phyloP scores from a whole-genome alignment of 2,888 invertebrate genomes.

The Leptura quadrifasciata region DNA sequence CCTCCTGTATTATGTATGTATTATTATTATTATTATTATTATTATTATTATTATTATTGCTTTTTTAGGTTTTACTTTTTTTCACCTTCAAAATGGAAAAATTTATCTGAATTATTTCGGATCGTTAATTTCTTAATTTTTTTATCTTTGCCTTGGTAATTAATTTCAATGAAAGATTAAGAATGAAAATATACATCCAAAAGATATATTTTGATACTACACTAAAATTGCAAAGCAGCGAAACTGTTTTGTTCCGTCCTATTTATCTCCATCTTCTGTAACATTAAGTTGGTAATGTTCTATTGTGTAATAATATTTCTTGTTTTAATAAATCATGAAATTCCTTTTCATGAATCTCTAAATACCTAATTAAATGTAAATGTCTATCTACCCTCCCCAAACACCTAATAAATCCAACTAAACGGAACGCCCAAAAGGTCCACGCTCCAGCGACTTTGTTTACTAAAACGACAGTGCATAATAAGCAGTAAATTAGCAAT shows the following conservation, averaged over 20 bases:
- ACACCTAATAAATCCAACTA: constrained; percentile 12
- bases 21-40: too few relatives aligned
- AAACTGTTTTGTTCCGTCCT: background rate
- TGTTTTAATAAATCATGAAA: background rate
- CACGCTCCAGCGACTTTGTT: constrained; percentile 27
- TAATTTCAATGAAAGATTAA: background rate
- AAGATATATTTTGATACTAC: background rate
- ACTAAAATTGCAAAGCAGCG: background rate
- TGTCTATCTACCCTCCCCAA: constrained; percentile 8
- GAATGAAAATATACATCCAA: background rate
- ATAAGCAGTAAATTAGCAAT: constrained; percentile 34
- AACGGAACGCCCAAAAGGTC: constrained; percentile 1
- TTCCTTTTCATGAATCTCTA: background rate
- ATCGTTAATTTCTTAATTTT: too few relatives aligned
- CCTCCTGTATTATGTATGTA: too few relatives aligned
- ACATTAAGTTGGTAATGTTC: background rate
- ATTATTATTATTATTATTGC: too few relatives aligned
- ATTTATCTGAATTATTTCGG: too few relatives aligned
- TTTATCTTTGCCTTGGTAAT: background rate
- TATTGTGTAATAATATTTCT: background rate
- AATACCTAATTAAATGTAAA: constrained; percentile 31
- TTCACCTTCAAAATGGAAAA: too few relatives aligned
- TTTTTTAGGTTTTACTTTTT: too few relatives aligned
- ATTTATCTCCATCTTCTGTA: background rate
- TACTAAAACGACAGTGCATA: constrained; percentile 24